Conservation (phyloP, 1,140 invertebrate genomes). For the Nixonia krombeini region DNA sequence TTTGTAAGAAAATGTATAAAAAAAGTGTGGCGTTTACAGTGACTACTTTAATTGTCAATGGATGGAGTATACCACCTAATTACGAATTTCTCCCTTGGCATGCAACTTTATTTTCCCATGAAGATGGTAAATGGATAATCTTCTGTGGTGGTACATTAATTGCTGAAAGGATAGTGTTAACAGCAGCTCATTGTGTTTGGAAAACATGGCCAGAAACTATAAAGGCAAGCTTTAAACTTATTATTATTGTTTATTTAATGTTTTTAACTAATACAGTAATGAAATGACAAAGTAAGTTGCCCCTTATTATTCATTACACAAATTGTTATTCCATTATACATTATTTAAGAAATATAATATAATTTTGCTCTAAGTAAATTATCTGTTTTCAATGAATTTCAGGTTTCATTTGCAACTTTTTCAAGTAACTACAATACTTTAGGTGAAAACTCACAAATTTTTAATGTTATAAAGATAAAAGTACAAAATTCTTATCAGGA, state of each 20-base stretch:
- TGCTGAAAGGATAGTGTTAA: slow-evolving; percentile 60
- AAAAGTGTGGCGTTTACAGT: slow-evolving; percentile 19
- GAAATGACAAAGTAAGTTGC: too few relatives aligned
- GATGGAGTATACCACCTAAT: slow-evolving; percentile 42
- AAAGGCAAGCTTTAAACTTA: slow-evolving; percentile 17
- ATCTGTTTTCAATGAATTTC: neutral
- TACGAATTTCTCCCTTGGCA: slow-evolving; percentile 62
- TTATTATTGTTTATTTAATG: neutral
- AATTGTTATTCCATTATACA: too few relatives aligned
- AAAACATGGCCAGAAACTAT: slow-evolving; percentile 53
- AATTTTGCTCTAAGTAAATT: too few relatives aligned
- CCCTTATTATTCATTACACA: too few relatives aligned
- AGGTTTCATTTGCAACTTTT: slow-evolving; percentile 58
- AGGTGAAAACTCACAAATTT: slow-evolving; percentile 55
- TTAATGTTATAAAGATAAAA: slow-evolving; percentile 53
- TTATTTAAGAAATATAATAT: too few relatives aligned
- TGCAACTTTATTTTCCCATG: slow-evolving; percentile 58
- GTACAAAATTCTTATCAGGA: slow-evolving; percentile 65
- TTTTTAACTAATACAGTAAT: too few relatives aligned
- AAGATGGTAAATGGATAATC: slow-evolving; percentile 61
- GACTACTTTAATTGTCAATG: slow-evolving; percentile 61
- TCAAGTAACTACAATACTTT: slow-evolving; percentile 56
- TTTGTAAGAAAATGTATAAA: neutral
- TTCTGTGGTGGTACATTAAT: slow-evolving; percentile 68
- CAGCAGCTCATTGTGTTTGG: slow-evolving; percentile 70